Percentiles rank a stretch among this genome's conserved stretches.
These are phyloP conservation scores for Clytia hemisphaerica DNA, from an alignment of 30 jellyfish, hydroid and myxozoan species.

Conservation along the genomic window DNA sequence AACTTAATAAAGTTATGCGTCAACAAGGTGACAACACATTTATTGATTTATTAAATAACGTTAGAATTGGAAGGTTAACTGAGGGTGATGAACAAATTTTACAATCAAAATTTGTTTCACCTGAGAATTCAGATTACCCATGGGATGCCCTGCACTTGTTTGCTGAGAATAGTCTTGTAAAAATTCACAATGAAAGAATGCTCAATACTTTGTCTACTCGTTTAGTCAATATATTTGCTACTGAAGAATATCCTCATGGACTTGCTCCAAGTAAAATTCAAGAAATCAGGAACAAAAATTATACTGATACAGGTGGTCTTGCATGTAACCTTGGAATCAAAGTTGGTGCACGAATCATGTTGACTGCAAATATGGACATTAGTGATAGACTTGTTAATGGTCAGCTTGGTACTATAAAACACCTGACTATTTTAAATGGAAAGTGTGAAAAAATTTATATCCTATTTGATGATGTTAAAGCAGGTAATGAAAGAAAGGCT, in stretches of 20 bases:
- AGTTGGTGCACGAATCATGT: slow-evolving; percentile 12
- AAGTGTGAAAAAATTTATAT: neutral
- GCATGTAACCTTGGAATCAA: too few relatives aligned
- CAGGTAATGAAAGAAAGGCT: neutral
- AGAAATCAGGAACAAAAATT: neutral
- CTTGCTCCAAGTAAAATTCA: neutral
- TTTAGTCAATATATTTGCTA: neutral
- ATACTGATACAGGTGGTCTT: slow-evolving; percentile 1
- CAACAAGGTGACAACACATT: neutral
- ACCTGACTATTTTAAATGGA: neutral
- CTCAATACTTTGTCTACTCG: neutral
- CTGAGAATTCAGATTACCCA: neutral
- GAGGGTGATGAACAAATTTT: neutral
- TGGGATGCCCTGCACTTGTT: slow-evolving; percentile 11
- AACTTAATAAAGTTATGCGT: neutral
- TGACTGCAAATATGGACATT: neutral
- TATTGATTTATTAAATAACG: neutral
- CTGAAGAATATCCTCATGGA: slow-evolving; percentile 7
- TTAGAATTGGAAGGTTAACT: neutral
- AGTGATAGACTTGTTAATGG: slow-evolving; percentile 1
- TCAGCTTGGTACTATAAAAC: slow-evolving; percentile 1
- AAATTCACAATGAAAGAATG: neutral
- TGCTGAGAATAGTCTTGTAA: slow-evolving; percentile 7
- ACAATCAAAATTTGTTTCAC: neutral
- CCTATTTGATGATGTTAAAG: neutral